These are phyloP conservation scores for Idaea straminata DNA, from an alignment of 2,888 invertebrate species.

Conservation along the genomic window DNA sequence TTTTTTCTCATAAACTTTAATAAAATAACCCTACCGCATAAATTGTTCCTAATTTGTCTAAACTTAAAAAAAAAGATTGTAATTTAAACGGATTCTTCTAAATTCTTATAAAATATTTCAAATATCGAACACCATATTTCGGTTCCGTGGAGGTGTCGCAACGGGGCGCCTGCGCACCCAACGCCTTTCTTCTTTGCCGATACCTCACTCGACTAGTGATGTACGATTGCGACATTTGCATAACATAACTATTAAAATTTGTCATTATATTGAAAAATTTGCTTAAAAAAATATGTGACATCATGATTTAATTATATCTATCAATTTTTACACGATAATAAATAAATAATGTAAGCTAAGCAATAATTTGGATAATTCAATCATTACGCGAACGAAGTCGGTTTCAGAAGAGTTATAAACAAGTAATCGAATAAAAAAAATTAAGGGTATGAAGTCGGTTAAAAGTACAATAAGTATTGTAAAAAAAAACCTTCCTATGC, in stretches of 20 bases:
- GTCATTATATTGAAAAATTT: constrained; percentile 5
- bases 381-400: no score
- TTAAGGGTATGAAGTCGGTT: no score
- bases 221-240: constrained; percentile 40
- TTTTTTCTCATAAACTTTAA: not conserved
- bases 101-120: constrained; percentile 44
- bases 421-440: no score
- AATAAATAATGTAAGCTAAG: no score
- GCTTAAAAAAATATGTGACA: not conserved
- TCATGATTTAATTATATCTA: not conserved
- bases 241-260: constrained; percentile 30
- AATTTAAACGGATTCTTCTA: constrained; percentile 38
- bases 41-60: constrained; percentile 37
- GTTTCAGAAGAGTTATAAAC: no score
- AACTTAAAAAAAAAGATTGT: constrained; percentile 29
- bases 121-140: constrained; percentile 45
- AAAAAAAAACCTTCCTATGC: no score
- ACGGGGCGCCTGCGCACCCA: constrained; percentile 52
- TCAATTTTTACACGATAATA: not conserved
- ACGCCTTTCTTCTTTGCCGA: constrained; percentile 67
- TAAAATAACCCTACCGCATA: not conserved
- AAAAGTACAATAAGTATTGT: no score
- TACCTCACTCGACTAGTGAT: constrained; percentile 37
- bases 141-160: constrained; percentile 56
- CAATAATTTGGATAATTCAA: no score